These are phyloP conservation scores for Chaetops frenatus DNA, from an alignment of 2,113 vertebrate species.

Conservation along the genomic window DNA sequence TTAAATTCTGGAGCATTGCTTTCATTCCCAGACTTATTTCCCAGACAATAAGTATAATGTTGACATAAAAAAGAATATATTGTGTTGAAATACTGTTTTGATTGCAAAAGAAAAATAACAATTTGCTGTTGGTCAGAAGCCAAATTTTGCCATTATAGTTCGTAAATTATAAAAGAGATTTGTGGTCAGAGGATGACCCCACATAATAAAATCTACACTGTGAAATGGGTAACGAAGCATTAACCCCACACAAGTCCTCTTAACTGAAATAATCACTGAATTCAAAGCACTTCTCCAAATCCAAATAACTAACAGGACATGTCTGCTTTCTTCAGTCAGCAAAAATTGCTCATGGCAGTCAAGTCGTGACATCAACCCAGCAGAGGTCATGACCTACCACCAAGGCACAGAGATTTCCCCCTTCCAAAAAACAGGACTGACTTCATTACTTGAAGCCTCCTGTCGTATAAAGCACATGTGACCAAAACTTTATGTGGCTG, in stretches of 20 bases:
- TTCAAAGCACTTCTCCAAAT: background rate
- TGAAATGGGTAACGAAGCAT: background rate
- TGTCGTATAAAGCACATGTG: rapidly evolving
- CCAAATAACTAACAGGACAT: background rate
- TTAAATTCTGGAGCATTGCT: background rate
- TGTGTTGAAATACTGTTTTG: background rate
- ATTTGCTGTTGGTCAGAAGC: background rate
- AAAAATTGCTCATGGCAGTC: background rate
- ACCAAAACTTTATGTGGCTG: rapidly evolving
- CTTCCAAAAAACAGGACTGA: background rate
- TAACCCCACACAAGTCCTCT: background rate
- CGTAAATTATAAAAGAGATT: background rate
- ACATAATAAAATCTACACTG: background rate
- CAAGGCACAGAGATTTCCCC: background rate
- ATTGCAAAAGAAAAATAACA: background rate
- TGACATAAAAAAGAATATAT: background rate
- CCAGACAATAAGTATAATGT: background rate
- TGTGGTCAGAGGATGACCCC: background rate
- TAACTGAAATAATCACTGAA: background rate
- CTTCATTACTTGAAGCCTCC: background rate
- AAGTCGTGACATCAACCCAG: background rate
- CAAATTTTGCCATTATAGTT: background rate
- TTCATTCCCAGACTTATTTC: background rate
- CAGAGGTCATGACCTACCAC: background rate
- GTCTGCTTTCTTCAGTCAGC: background rate